Conservation (phyloP, 2,113 vertebrate species). For the Epinephelus lanceolatus region DNA sequence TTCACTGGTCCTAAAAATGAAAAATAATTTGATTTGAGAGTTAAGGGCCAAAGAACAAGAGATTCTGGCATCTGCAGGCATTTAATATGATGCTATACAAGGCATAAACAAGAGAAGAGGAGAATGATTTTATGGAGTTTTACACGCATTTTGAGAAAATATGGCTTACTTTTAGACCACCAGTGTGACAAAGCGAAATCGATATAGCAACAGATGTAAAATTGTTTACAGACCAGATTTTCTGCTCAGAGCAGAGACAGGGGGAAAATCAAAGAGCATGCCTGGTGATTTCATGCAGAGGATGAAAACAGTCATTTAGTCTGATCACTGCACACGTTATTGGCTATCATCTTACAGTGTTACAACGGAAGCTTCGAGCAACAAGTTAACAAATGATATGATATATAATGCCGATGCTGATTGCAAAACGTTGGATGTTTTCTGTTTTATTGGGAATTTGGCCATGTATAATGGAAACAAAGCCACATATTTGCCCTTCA, state of each 20-base stretch:
- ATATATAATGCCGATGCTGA: not conserved
- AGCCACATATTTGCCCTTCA: constrained; percentile 22
- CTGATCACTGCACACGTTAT: not conserved
- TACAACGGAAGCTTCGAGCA: not conserved
- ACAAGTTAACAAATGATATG: not conserved
- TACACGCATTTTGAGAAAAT: not conserved
- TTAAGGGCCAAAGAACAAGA: not conserved
- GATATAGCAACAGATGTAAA: constrained; percentile 21
- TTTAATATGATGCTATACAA: not conserved
- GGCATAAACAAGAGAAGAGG: no score
- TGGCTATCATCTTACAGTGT: not conserved
- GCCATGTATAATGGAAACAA: not conserved
- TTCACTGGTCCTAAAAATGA: not conserved
- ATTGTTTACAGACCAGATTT: constrained; percentile 7
- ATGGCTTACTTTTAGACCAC: not conserved
- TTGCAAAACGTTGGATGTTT: not conserved
- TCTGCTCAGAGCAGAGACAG: not conserved
- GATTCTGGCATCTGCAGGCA: not conserved
- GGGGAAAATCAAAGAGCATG: not conserved
- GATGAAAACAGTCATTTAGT: not conserved
- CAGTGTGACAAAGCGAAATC: constrained; percentile 1
- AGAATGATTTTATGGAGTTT: not conserved
- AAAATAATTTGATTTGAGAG: not conserved
- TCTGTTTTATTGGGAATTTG: not conserved
- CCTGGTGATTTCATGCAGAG: constrained; percentile 4